phyloP scores from a whole-genome alignment of 1,140 invertebrate genomes.

The Drosophila rufa region DNA sequence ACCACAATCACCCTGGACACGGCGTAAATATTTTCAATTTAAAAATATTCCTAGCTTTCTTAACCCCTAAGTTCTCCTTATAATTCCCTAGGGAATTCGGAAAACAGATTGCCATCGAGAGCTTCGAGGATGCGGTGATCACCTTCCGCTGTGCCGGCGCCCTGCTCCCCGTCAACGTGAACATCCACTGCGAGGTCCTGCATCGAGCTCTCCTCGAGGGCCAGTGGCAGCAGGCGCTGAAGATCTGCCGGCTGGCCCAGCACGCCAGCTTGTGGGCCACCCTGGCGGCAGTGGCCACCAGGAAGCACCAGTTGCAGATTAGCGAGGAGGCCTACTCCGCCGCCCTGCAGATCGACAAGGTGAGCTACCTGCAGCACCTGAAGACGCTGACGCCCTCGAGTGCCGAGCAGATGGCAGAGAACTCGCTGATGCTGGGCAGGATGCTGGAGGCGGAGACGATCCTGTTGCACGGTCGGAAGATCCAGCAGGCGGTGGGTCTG shows the following conservation, averaged over 20 bases:
- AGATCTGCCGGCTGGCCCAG: conserved; percentile 85
- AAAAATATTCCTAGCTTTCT: too few relatives aligned
- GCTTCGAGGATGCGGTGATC: conserved; percentile 89
- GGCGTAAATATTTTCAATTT: conserved; percentile 86
- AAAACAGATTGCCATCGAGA: conserved; percentile 91
- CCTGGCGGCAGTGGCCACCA: conserved; percentile 93
- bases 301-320: conserved; percentile 91
- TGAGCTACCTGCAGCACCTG: conserved; percentile 93
- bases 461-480: conserved; percentile 91
- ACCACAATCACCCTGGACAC: conserved; percentile 86
- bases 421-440: conserved; percentile 92
- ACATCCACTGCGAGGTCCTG: conserved; percentile 78
- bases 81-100: conserved; percentile 84
- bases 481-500: conserved; percentile 91
- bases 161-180: conserved; percentile 69
- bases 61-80: too few relatives aligned
- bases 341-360: conserved; percentile 95
- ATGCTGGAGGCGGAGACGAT: conserved; percentile 93
- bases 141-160: conserved; percentile 79
- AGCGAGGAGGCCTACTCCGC: conserved; percentile 96
- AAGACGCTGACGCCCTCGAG: conserved; percentile 87
- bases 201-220: conserved; percentile 77
- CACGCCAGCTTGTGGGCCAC: conserved; percentile 94
- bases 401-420: conserved; percentile 91
- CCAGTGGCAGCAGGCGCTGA: conserved; percentile 79